A percentile compares a stretch with the other conserved stretches of the same genome.
These are phyloP conservation scores for Syngnathus acus DNA, from an alignment of 2,797 vertebrate genomes.

Conservation along the genomic window DNA sequence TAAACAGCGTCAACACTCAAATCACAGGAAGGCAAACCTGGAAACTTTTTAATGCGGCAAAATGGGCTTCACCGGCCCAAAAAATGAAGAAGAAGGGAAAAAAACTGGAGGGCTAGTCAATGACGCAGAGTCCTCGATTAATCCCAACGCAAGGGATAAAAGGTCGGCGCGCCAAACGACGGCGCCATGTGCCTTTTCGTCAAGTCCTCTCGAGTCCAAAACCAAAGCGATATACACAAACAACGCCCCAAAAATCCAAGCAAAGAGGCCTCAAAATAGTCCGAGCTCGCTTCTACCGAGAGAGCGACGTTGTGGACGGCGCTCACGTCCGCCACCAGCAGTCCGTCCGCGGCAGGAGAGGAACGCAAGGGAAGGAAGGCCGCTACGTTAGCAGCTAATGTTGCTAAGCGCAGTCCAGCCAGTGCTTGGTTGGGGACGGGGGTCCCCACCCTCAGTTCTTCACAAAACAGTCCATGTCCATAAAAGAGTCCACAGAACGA, in stretches of 20 bases:
- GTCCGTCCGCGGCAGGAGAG: constrained; percentile 31
- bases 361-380: background rate
- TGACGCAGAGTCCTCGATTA: constrained; percentile 50
- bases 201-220: constrained; percentile 41
- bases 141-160: constrained; percentile 42
- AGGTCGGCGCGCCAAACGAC: constrained; percentile 40
- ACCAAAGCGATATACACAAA: constrained; percentile 45
- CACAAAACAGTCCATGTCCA: background rate
- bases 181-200: constrained; percentile 29
- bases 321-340: constrained; percentile 37
- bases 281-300: background rate
- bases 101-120: constrained; percentile 34
- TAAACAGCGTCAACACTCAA: constrained; percentile 60
- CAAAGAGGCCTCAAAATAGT: constrained; percentile 15
- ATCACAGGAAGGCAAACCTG: constrained; percentile 46
- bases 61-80: constrained; percentile 36
- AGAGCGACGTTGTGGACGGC: constrained; percentile 8
- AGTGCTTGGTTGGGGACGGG: background rate
- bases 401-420: constrained; percentile 1
- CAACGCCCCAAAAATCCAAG: constrained; percentile 35
- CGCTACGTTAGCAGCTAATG: constrained; percentile 4
- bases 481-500: background rate
- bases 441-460: background rate
- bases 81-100: constrained; percentile 28
- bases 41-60: constrained; percentile 49